phyloP scores from a whole-genome alignment of 2,113 vertebrate species.

The Odocoileus virginianus region DNA sequence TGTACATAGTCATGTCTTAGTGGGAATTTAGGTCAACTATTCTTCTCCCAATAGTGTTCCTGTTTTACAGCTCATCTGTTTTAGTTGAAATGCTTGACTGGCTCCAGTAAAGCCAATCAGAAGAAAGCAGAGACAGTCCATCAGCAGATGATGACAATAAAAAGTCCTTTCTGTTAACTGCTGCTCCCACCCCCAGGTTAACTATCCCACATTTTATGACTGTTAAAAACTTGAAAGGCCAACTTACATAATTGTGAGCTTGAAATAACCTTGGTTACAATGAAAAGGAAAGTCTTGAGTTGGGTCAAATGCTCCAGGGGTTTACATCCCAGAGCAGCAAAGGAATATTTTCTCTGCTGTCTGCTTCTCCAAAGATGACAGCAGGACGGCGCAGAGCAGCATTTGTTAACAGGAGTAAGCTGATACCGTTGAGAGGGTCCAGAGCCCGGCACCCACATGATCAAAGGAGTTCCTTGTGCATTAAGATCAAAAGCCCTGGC shows the following conservation, averaged over 20 bases:
- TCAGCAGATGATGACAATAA: not conserved
- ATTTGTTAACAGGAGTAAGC: constrained; percentile 30
- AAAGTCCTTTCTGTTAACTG: not conserved
- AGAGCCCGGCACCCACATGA: constrained; percentile 16
- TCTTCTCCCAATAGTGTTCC: not conserved
- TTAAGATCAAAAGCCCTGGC: constrained; percentile 57
- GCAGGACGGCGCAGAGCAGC: not conserved
- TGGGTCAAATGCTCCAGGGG: not conserved
- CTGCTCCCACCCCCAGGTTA: not conserved
- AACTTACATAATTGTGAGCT: not conserved
- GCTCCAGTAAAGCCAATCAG: not conserved
- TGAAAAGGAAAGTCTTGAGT: not conserved
- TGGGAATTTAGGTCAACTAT: not conserved
- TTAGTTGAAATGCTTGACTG: not conserved
- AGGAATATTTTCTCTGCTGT: not conserved
- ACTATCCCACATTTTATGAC: not conserved
- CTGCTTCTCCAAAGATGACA: not conserved
- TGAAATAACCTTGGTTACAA: not conserved
- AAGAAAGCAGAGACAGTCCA: not conserved
- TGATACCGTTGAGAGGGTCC: constrained; percentile 24
- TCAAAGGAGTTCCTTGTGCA: constrained; percentile 45
- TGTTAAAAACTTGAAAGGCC: not conserved
- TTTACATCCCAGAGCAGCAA: not conserved
- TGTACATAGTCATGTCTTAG: not conserved
- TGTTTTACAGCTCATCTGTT: not conserved